Conservation (phyloP, 2,113 vertebrate species). For the Neopipo cinnamomea region DNA sequence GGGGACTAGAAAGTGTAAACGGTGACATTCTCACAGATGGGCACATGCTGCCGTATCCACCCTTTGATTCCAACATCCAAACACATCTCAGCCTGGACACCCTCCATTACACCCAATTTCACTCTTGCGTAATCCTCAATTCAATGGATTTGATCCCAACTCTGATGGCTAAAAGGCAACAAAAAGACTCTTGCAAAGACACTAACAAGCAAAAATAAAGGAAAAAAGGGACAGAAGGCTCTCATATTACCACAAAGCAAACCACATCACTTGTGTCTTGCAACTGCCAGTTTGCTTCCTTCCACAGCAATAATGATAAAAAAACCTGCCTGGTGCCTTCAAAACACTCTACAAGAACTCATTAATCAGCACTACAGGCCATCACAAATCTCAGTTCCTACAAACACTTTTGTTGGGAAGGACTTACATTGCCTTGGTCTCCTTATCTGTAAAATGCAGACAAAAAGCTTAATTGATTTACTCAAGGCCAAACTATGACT, state of each 20-base stretch:
- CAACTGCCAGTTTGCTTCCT: not conserved
- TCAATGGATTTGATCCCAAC: not conserved
- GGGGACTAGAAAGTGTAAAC: not conserved
- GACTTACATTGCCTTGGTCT: not conserved
- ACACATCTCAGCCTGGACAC: not conserved
- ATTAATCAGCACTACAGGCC: not conserved
- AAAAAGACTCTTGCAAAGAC: not conserved
- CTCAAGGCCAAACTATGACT: slow-evolving; percentile 36
- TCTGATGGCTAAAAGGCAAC: not conserved
- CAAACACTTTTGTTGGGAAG: not conserved
- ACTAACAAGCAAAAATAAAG: not conserved
- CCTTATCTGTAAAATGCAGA: slow-evolving; percentile 38
- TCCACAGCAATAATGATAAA: not conserved
- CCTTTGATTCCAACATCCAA: not conserved
- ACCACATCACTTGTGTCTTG: not conserved
- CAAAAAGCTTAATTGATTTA: slow-evolving; percentile 27
- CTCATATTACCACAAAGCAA: not conserved
- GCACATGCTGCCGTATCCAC: not conserved
- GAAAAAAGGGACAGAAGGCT: not conserved
- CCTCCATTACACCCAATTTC: not conserved
- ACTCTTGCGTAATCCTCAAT: not conserved
- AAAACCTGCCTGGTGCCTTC: not conserved
- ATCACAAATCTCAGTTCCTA: not conserved
- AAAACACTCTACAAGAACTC: not conserved
- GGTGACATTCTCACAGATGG: not conserved